These are phyloP conservation scores for Ursus arctos DNA, from an alignment of 2,113 vertebrate species.

Conservation along the genomic window DNA sequence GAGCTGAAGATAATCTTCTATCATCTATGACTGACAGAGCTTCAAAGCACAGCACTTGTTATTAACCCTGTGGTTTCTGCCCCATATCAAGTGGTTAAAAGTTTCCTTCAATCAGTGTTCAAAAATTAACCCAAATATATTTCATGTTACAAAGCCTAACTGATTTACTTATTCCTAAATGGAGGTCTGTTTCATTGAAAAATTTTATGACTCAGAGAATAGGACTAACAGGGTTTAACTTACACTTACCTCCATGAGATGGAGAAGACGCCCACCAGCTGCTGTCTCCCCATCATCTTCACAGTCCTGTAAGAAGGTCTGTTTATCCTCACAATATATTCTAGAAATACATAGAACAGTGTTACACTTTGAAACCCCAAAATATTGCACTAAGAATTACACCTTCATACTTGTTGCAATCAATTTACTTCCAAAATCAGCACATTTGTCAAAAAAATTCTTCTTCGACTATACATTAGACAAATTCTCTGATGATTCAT, in stretches of 20 bases:
- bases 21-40: neutral
- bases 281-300: slow-evolving; percentile 98
- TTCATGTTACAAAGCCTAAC: neutral
- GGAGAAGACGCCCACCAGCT: slow-evolving; percentile 96
- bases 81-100: neutral
- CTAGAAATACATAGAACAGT: slow-evolving; percentile 84
- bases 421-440: slow-evolving; percentile 36
- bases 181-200: slow-evolving; percentile 33
- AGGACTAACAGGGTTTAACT: neutral
- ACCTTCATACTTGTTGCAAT: neutral
- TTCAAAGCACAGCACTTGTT: neutral
- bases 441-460: slow-evolving; percentile 6
- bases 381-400: neutral
- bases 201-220: neutral
- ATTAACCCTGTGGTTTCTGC: neutral
- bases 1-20: neutral
- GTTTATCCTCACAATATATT: slow-evolving; percentile 96
- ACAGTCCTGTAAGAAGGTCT: slow-evolving; percentile 97
- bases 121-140: neutral
- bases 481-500: neutral
- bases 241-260: slow-evolving; percentile 95
- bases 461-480: slow-evolving; percentile 13
- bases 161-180: neutral
- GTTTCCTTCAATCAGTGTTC: neutral
- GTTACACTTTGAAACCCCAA: neutral